Evolutionary conservation across 2,797 vertebrate species (phyloP).

Genomic region (Kryptolebias ocellatus): DNA sequence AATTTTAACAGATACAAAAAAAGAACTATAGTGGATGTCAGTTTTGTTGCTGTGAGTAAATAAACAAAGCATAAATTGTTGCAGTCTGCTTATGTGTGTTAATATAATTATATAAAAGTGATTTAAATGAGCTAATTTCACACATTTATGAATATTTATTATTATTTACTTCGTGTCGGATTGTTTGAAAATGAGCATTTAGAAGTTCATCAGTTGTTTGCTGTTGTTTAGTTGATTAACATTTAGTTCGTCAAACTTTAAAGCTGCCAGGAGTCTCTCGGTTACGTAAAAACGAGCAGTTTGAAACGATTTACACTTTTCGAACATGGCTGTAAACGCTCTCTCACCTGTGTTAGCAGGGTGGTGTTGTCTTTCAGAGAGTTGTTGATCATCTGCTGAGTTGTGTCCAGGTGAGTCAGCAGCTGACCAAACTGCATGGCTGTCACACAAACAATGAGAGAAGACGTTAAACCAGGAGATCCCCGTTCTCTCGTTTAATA

Average conservation of each 20-base stretch:
- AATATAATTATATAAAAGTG: no score
- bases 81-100: no score
- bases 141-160: background rate
- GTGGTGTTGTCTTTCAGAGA: constrained; percentile 89
- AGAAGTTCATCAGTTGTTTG: no score
- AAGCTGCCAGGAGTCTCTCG: no score
- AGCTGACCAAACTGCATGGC: constrained; percentile 96
- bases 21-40: no score
- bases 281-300: background rate
- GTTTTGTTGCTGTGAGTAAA: no score
- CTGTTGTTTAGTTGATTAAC: no score
- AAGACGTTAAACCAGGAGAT: background rate
- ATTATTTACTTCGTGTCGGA: no score
- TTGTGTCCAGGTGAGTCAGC: constrained; percentile 92
- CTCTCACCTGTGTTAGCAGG: constrained; percentile 86
- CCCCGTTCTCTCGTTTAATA: background rate
- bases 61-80: no score
- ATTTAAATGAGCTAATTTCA: background rate
- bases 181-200: background rate
- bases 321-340: background rate
- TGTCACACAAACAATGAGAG: constrained; percentile 45
- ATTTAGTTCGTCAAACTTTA: no score
- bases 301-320: no score
- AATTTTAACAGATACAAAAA: no score
- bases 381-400: constrained; percentile 92